These are phyloP conservation scores for Melanostigma gelatinosum DNA, from an alignment of 2,113 vertebrate genomes.

Conservation along the genomic window DNA sequence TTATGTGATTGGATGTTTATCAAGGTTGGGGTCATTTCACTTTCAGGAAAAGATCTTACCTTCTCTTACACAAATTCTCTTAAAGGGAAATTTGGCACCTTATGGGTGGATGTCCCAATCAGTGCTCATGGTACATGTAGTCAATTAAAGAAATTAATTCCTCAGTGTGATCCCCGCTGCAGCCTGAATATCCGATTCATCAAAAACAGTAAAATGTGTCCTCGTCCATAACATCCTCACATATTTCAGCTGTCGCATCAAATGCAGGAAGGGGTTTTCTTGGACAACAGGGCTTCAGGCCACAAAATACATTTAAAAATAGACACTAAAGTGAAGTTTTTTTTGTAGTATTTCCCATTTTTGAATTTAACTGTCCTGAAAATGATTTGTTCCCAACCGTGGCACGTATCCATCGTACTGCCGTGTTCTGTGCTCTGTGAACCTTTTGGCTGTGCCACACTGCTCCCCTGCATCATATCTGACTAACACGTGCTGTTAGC, in stretches of 20 bases:
- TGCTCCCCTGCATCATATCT: constrained; percentile 37
- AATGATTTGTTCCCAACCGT: constrained; percentile 38
- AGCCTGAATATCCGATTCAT: too few relatives aligned
- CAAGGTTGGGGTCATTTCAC: constrained; percentile 43
- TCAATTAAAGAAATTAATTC: background rate
- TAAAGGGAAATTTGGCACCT: background rate
- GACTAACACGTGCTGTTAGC: constrained; percentile 32
- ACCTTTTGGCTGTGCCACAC: constrained; percentile 11
- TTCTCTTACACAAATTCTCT: background rate
- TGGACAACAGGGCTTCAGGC: background rate
- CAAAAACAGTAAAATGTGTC: background rate
- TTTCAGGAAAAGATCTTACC: constrained; percentile 29
- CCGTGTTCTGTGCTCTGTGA: constrained; percentile 18
- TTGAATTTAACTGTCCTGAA: constrained; percentile 10
- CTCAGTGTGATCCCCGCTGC: background rate
- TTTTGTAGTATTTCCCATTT: background rate
- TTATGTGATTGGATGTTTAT: constrained; percentile 12
- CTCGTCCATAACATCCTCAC: background rate
- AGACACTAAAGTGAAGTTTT: background rate
- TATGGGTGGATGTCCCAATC: background rate
- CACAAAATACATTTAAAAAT: background rate
- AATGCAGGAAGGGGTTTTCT: background rate
- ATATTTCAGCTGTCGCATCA: background rate
- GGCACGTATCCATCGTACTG: background rate
- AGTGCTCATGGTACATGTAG: background rate